Conservation (phyloP, 2,797 vertebrate genomes). For the Echiichthys vipera region DNA sequence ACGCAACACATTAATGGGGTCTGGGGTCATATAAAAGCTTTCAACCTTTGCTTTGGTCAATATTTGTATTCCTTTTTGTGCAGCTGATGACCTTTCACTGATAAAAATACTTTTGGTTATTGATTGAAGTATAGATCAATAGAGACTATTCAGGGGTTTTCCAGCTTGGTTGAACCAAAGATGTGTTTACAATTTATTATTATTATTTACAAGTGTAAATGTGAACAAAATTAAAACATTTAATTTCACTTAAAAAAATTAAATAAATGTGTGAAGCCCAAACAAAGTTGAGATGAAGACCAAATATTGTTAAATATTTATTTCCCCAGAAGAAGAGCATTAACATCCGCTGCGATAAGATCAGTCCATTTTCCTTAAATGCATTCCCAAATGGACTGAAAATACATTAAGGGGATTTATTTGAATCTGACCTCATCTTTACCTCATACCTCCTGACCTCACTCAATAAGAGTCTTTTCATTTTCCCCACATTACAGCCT, state of each 20-base stretch:
- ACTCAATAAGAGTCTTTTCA: conserved; percentile 25
- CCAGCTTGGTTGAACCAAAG: background rate
- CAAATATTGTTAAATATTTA: background rate
- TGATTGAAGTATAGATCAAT: conserved; percentile 21
- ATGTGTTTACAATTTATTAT: background rate
- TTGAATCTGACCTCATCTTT: conserved; percentile 25
- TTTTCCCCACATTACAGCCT: conserved; percentile 14
- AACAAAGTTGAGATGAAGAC: background rate
- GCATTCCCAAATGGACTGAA: conserved; percentile 26
- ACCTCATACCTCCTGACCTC: conserved; percentile 28
- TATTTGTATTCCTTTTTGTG: conserved; percentile 2
- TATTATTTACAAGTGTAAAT: background rate
- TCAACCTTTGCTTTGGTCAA: background rate
- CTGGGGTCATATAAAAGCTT: background rate
- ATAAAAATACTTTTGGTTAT: conserved; percentile 17
- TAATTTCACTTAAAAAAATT: no score
- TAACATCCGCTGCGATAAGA: background rate
- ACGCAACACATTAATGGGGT: background rate
- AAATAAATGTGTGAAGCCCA: background rate
- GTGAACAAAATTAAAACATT: background rate
- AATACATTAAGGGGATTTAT: conserved; percentile 21
- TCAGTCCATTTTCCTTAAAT: conserved; percentile 2
- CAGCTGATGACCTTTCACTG: background rate
- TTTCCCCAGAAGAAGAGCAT: background rate
- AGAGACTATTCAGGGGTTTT: background rate